Evolutionary conservation across 2,113 vertebrate genomes (phyloP), one percentile per base, ranked within the genome.

Genomic region (Xyrauchen texanus): DNA sequence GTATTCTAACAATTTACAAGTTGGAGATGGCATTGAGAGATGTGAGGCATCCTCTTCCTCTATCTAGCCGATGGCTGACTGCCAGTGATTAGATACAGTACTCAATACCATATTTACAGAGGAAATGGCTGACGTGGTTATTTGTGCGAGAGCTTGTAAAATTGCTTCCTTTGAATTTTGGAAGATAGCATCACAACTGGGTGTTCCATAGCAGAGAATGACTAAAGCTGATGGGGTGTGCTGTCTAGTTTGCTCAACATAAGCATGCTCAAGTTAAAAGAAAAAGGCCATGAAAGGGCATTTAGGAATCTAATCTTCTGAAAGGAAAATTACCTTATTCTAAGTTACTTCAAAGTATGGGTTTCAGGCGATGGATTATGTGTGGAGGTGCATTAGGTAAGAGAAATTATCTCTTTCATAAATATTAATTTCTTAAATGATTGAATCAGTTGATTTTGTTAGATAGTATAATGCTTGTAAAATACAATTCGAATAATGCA

Each of bases 381-480:
- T 94, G 93, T 79, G 90, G 93, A 51, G 89, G 91, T 66, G 61
- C 88, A 55, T 78, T 93, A 15, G 93, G 93, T 94, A 91, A 94
- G 93, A 60, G 68, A 65, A 82, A 67, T 2, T 0, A 68, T 44
- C 69, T 34, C 4, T 47, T n/a, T 15, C 2, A 6, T 58, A 1
- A 7, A 57, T 2, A 7, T 57, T 2, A 13, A 13, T 5, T n/a
- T 57, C 5, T 6, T 7, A 3, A 58, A 2, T 7, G n/a, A n/a
- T 15, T 58, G 55, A 58, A n/a, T 11, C 47, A 49, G 7, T 7
- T 49, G 6, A 49, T 49, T 49, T 49, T 6, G 6, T 49, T 49
- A 8, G 47, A 49, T 6, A 49, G 8, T 2, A 49, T 49, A 6
- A 49, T 34, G 47, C 47, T 7, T 7, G 47, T 6, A 7, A 49